Base-by-base conservation (phyloP, 2,797 vertebrate species). In the Sitta carolinensis region DNA sequence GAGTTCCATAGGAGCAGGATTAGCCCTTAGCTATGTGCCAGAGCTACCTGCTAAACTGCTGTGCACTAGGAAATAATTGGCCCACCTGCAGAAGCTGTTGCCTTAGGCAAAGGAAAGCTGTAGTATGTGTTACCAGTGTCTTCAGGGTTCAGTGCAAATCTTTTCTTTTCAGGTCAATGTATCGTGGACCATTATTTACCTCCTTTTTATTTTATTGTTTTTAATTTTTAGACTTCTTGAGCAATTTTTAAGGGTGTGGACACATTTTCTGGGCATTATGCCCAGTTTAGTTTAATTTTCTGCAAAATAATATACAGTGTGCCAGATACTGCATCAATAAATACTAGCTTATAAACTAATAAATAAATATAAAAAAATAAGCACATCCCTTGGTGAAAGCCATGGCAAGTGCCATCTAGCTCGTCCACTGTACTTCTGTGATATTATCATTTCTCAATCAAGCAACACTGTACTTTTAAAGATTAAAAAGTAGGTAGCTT, bases 211-310 rank as follows among this genome's bases (percentile, higher is more conserved):
- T 83, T 85, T 36, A 84, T 40, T 61, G 36, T 50, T 68, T 87
- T 89, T 91, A 89, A 91, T 69, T 80, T 82, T 79, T 70, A 88
- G 55, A 87, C 22, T 38, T 23, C 64, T 87, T 84, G 15, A 83
- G 70, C 27, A 62, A 62, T 80, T 66, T 87, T 80, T 50, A 85
- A 84, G 55, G 40, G 40, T 59, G 54, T 29, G 20, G 47, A 64
- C 57, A 43, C 21, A 36, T 93, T 66, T 95, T 73, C 74, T 76
- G 57, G 80, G 89, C 83, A 88, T 42, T 42, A 7, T 26, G 76
- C 62, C 78, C 59, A 50, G 55, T 81, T 78, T 64, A 77, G 87
- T 84, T 88, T 93, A 84, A 87, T 91, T 88, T 93, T 87, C 83
- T 87, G 50, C 61, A 86, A 77, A 90, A 91, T 74, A 93, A 84